These are phyloP conservation scores for Drosophila melanogaster DNA, from an alignment of 1,140 invertebrate species.

Conservation along the genomic window DNA sequence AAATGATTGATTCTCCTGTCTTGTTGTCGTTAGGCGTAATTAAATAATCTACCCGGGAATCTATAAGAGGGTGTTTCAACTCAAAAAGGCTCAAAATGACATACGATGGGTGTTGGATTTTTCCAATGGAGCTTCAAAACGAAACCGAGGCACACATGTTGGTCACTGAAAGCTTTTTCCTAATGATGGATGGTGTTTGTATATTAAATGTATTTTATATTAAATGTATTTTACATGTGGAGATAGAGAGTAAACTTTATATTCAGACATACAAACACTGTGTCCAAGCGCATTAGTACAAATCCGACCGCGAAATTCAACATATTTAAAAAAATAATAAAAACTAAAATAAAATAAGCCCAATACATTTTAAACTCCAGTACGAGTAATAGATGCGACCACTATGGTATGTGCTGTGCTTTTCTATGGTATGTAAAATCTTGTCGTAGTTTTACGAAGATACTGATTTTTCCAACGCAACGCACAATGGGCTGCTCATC, in stretches of 20 bases:
- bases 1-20: constrained; percentile 70
- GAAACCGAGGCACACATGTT: constrained; percentile 2
- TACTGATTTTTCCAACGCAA: background rate
- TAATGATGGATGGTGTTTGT: constrained; percentile 26
- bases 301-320: background rate
- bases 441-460: background rate
- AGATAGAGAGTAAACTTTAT: no score
- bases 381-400: background rate
- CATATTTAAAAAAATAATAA: no score
- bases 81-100: constrained; percentile 57
- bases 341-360: background rate
- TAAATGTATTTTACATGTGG: no score
- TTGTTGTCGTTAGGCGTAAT: constrained; percentile 51
- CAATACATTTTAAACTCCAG: background rate
- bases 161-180: background rate
- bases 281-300: background rate
- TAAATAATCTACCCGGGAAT: constrained; percentile 56
- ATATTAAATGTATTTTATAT: background rate
- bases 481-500: background rate
- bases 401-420: background rate
- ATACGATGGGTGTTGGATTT: constrained; percentile 11
- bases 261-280: background rate
- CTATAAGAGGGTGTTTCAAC: constrained; percentile 14
- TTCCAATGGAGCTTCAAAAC: constrained; percentile 54
- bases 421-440: background rate